Percentiles rank a stretch among this genome's conserved stretches.
phyloP scores from a whole-genome alignment of 2,797 vertebrate species.

The Rhinophrynus dorsalis region DNA sequence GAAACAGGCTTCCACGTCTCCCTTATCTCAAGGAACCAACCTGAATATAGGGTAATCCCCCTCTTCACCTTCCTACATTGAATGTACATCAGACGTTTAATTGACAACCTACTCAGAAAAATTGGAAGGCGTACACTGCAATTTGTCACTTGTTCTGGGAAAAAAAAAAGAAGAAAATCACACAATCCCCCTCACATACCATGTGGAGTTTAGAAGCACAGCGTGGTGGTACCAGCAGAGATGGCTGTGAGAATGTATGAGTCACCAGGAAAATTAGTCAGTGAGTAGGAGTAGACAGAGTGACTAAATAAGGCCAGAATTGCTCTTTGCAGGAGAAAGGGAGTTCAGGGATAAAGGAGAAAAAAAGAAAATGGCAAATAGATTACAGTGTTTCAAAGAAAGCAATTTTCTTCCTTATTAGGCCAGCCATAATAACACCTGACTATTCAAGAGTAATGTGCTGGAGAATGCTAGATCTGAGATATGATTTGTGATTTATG shows the following conservation, averaged over 20 bases:
- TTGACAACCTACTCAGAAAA: conserved; percentile 36
- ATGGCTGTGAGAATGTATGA: conserved; percentile 32
- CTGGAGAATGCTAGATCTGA: no score
- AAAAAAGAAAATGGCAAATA: not conserved
- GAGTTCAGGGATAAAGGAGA: conserved; percentile 14
- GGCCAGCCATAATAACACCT: no score
- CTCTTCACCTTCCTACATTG: conserved; percentile 16
- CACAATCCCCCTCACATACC: conserved; percentile 41
- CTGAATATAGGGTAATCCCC: conserved; percentile 28
- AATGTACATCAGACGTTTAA: conserved; percentile 27
- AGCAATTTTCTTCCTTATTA: no score
- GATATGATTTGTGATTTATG: no score
- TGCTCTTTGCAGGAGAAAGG: not conserved
- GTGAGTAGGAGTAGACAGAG: conserved; percentile 24
- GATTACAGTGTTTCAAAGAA: conserved; percentile 5
- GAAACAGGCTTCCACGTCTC: conserved; percentile 20
- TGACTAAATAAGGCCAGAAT: conserved; percentile 42
- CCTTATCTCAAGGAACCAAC: not conserved
- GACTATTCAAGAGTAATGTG: no score
- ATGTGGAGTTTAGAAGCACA: conserved; percentile 31
- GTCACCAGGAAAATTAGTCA: conserved; percentile 42
- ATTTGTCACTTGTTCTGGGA: conserved; percentile 28
- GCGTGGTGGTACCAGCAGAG: conserved; percentile 13
- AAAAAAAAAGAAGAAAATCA: conserved; percentile 16
- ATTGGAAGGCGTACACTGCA: conserved; percentile 33